Evolutionary conservation across 1,140 invertebrate genomes (phyloP).

Genomic region (Semibalanus balanoides): DNA sequence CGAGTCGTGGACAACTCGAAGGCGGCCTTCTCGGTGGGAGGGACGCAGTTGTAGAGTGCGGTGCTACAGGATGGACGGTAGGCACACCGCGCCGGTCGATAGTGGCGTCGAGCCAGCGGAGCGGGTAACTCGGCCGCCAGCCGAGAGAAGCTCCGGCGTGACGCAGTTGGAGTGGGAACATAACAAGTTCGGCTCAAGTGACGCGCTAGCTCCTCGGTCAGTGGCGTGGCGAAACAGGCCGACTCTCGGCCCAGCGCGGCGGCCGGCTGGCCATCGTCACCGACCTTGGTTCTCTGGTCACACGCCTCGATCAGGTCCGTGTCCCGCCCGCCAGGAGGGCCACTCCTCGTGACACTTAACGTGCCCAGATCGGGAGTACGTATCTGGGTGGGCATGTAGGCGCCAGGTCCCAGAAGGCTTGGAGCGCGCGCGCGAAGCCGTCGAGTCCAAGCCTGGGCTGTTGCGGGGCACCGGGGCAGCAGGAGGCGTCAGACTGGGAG

Average conservation of each 20-base stretch:
- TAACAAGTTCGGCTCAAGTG: not conserved
- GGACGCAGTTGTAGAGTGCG: constrained; percentile 58
- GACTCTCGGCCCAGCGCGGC: too few species aligned
- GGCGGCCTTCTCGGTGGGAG: constrained; percentile 65
- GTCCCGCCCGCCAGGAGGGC: constrained; percentile 6
- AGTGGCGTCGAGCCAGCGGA: constrained; percentile 49
- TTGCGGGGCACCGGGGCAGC: constrained; percentile 57
- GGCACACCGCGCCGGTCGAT: constrained; percentile 44
- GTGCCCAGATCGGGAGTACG: constrained; percentile 12
- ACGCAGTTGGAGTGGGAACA: not conserved
- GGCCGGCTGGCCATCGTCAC: too few species aligned
- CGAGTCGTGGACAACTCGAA: constrained; percentile 56
- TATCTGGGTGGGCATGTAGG: too few species aligned
- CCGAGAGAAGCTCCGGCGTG: not conserved
- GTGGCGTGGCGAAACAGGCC: constrained; percentile 3
- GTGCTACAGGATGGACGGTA: constrained; percentile 45
- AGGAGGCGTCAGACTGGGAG: constrained; percentile 37
- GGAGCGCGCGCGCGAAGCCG: too few species aligned
- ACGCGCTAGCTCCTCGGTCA: constrained; percentile 33
- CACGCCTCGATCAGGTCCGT: constrained; percentile 25
- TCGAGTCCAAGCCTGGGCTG: too few species aligned
- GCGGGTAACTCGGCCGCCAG: not conserved
- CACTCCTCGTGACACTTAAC: constrained; percentile 15
- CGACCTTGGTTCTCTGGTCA: too few species aligned
- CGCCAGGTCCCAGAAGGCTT: constrained; percentile 32